phyloP scores from a whole-genome alignment of 2,888 invertebrate genomes.

The Aromia moschata region DNA sequence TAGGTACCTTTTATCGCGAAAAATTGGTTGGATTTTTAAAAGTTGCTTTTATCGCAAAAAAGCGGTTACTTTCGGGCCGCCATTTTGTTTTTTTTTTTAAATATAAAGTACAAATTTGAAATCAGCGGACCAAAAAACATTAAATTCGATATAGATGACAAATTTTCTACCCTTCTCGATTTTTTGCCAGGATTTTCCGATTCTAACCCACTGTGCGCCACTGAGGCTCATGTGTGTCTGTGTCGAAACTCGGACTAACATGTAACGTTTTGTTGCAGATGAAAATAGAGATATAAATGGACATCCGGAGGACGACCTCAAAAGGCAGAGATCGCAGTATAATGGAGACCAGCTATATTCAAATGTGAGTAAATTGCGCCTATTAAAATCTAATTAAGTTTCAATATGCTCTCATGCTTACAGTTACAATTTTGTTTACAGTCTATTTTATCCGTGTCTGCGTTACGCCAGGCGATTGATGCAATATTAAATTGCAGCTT shows the following conservation, averaged over 20 bases:
- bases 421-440: constrained; percentile 29
- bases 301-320: constrained; percentile 87
- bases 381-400: constrained; percentile 35
- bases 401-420: constrained; percentile 32
- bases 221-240: constrained; percentile 2
- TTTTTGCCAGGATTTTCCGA: no score
- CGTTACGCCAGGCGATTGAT: constrained; percentile 8
- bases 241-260: constrained; percentile 20
- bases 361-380: constrained; percentile 73
- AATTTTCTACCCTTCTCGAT: no score
- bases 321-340: constrained; percentile 87
- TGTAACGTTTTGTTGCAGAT: constrained; percentile 66
- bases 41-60: no score
- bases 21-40: no score
- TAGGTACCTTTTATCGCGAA: no score
- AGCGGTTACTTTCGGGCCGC: no score
- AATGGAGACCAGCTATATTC: constrained; percentile 91
- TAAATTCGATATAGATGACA: no score
- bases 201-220: no score
- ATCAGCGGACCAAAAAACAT: no score
- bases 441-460: constrained; percentile 24
- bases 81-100: no score
- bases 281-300: constrained; percentile 90
- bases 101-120: no score
- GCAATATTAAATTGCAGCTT: constrained; percentile 19